These are phyloP conservation scores for Sipunculus nudus DNA, from an alignment of 2,888 invertebrate species.

Conservation along the genomic window DNA sequence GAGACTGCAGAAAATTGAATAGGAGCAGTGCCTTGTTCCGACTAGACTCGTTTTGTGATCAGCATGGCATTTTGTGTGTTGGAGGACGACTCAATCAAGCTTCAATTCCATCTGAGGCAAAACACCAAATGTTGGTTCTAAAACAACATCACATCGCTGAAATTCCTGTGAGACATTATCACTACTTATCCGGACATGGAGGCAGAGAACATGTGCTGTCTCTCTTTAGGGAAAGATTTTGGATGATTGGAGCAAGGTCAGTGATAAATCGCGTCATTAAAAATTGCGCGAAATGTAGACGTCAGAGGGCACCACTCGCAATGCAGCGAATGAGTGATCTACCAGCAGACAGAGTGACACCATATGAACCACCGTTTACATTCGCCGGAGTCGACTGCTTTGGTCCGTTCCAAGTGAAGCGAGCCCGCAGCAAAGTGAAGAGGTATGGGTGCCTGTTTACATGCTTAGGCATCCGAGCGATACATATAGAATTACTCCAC, in stretches of 20 bases:
- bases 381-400: neutral
- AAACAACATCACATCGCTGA: no score
- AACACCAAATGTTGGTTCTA: no score
- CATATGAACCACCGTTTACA: neutral
- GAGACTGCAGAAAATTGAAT: no score
- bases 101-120: neutral
- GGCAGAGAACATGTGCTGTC: neutral
- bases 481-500: constrained; percentile 1
- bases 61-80: no score
- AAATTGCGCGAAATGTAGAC: no score
- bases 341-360: neutral
- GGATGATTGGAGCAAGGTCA: no score
- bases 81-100: neutral
- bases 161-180: no score
- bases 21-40: no score
- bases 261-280: no score
- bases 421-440: neutral
- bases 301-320: no score
- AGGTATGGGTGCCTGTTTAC: neutral
- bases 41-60: no score
- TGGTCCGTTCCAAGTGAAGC: constrained; percentile 1
- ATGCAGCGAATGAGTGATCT: neutral
- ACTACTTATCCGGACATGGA: no score
- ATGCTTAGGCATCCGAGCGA: neutral
- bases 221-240: neutral